Percentiles rank a stretch among this genome's conserved stretches.
Conservation (phyloP, 2,888 invertebrate genomes). For the Pachliopta kotzebuea region DNA sequence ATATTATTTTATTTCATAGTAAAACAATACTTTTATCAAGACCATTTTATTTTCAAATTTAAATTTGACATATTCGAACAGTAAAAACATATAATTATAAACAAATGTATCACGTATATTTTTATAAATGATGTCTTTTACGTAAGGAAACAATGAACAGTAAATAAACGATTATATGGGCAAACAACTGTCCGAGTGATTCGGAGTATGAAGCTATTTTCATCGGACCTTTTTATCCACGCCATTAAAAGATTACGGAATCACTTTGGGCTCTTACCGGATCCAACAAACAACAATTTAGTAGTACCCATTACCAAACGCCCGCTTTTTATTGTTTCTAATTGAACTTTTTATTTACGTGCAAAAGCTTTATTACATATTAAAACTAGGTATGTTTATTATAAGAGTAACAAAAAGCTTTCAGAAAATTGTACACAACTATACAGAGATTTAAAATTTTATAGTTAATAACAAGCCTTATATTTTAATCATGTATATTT, state of each 20-base stretch:
- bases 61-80: too few relatives aligned
- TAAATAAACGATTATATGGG: conserved; percentile 3
- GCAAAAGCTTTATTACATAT: neutral
- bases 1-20: too few relatives aligned
- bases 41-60: too few relatives aligned
- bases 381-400: too few relatives aligned
- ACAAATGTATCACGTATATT: neutral
- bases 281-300: conserved; percentile 11
- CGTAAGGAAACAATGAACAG: neutral
- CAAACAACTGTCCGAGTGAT: conserved; percentile 4
- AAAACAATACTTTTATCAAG: too few relatives aligned
- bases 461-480: too few relatives aligned
- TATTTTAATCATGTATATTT: too few relatives aligned
- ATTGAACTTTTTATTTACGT: conserved; percentile 1
- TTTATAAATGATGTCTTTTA: neutral
- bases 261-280: conserved; percentile 13
- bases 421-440: too few relatives aligned
- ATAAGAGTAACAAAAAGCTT: too few relatives aligned
- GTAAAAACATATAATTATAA: neutral
- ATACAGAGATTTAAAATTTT: too few relatives aligned
- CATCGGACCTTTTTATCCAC: conserved; percentile 22
- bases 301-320: conserved; percentile 1
- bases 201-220: conserved; percentile 8
- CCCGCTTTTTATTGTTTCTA: conserved; percentile 1
- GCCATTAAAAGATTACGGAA: conserved; percentile 23